phyloP scores from a whole-genome alignment of 2,888 invertebrate genomes.

The Druceiella hillmani region DNA sequence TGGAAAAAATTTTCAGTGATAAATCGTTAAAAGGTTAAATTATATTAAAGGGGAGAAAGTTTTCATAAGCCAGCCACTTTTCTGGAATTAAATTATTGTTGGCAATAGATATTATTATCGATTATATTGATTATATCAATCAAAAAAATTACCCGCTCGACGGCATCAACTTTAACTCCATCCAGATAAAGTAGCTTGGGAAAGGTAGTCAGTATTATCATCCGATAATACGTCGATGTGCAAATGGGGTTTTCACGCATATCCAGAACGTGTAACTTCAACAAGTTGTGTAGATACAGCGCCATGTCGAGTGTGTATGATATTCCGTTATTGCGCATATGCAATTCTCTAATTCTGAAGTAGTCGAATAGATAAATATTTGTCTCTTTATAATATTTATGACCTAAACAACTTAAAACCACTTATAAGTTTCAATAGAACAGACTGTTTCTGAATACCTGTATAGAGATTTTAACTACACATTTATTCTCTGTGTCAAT shows the following conservation, averaged over 20 bases:
- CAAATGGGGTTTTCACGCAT: conserved; percentile 41
- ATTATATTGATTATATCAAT: not conserved
- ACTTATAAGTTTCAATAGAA: too few species aligned
- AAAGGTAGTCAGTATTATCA: conserved; percentile 38
- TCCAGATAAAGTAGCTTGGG: conserved; percentile 35
- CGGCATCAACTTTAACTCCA: conserved; percentile 33
- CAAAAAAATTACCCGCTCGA: conserved; percentile 31
- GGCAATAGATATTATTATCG: conserved; percentile 29
- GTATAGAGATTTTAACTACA: too few species aligned
- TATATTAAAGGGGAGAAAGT: too few species aligned
- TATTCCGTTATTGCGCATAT: conserved; percentile 38
- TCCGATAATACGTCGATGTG: conserved; percentile 33
- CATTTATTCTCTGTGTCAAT: too few species aligned
- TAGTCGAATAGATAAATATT: too few species aligned
- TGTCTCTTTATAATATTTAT: too few species aligned
- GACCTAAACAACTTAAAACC: too few species aligned
- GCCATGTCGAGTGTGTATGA: conserved; percentile 37
- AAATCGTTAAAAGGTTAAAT: too few species aligned
- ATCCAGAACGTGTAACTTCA: conserved; percentile 34
- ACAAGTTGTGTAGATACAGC: conserved; percentile 39
- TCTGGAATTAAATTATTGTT: conserved; percentile 4
- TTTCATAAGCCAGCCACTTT: too few species aligned
- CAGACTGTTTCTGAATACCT: too few species aligned
- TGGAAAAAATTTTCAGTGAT: too few species aligned
- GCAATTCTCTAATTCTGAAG: conserved; percentile 36